Evolutionary conservation across 2,797 vertebrate species (phyloP), one percentile per base, ranked within the genome.

Genomic region (Smutsia gigantea): DNA sequence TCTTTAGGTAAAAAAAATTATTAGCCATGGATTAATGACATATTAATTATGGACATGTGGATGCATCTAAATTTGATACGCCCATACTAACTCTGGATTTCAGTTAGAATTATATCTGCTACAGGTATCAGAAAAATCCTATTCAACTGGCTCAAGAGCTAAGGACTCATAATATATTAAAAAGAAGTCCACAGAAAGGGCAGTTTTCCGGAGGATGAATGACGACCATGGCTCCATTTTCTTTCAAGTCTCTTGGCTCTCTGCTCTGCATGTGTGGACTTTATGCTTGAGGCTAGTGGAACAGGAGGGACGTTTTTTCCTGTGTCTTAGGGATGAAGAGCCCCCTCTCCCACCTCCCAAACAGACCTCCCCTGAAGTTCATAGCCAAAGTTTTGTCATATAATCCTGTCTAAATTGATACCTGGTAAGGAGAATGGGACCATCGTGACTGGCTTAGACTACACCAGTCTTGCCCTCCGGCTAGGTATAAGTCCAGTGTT

Each of bases 1-100:
- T 87, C 25, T 94, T 95, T 69, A 11, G 2, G 15, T 83, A 63
- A 86, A 81, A 77, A 53, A 72, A 42, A 85, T 87, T 81, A 89
- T 83, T 87, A 87, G 53, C 86, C 31, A 82, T 86, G 51, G 31
- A 55, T 74, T 74, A 59, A 27, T 69, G 46, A 69, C 31, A 39
- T 77, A 89, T 42, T 84, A 75, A 84, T 83, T 46, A 63, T 6
- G 46, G 37, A 37, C 64, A 64, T 78, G 7, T 91, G 29, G 59
- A 51, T 82, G 10, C 31, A 37, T 87, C 23, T 68, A 61, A 53
- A 77, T 82, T 78, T 81, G 15, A 69, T 86, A 68, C 68, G 31
- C 10, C 7, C 46, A 17, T 64, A 7, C 23, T 82, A 75, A 88
- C 49, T 90, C 66, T 71, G 37, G 77, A 14, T 68, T 72, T 81